These are phyloP conservation scores for Leuctra nigra DNA, from an alignment of 2,888 invertebrate species.

Conservation along the genomic window DNA sequence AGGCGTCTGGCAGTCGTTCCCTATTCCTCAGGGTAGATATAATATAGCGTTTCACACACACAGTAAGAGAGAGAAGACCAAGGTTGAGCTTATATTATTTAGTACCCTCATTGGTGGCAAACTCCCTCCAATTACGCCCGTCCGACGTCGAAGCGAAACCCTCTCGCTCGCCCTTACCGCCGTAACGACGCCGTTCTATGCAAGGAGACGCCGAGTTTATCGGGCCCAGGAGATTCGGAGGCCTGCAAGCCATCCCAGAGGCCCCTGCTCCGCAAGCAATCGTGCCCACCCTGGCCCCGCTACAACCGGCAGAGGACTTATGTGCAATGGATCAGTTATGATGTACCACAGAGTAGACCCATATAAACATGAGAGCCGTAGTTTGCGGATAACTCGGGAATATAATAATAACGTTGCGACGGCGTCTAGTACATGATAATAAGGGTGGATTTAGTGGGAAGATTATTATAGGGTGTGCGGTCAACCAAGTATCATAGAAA, in stretches of 20 bases:
- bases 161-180: not conserved
- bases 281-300: not conserved
- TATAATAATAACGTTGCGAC: too few species aligned
- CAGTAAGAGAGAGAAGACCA: too few species aligned
- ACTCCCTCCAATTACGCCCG: constrained; percentile 25
- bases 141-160: constrained; percentile 3
- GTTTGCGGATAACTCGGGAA: too few species aligned
- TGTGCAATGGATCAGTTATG: constrained; percentile 11
- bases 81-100: constrained; percentile 22
- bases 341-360: not conserved
- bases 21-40: too few species aligned
- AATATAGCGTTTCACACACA: too few species aligned
- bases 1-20: too few species aligned
- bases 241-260: not conserved
- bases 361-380: constrained; percentile 8
- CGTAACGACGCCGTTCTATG: constrained; percentile 23
- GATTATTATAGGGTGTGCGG: too few species aligned
- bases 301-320: not conserved
- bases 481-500: too few species aligned
- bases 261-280: too few species aligned
- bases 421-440: too few species aligned
- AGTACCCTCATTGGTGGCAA: constrained; percentile 25
- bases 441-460: too few species aligned
- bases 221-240: constrained; percentile 15
- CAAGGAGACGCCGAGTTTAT: constrained; percentile 20